Conservation (phyloP, 2,797 vertebrate species). For the Coccyzus lansbergi region DNA sequence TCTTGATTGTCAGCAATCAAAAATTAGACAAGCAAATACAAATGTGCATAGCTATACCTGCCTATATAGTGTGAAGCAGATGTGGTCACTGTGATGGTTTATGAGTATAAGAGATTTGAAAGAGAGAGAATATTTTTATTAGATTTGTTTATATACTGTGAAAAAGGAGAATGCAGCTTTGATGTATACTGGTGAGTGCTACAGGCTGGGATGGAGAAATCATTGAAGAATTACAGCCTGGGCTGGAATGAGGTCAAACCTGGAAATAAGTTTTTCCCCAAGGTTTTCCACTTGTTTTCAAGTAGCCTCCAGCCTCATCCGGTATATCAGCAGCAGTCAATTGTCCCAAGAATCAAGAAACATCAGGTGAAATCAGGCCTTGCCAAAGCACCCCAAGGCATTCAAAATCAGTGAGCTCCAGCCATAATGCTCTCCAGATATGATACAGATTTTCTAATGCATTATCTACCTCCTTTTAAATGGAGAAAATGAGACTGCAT, state of each 20-base stretch:
- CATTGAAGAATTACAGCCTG: not conserved
- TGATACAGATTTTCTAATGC: not conserved
- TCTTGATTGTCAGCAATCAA: not conserved
- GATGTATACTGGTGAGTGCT: not conserved
- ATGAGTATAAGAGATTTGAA: not conserved
- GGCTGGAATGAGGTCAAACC: not conserved
- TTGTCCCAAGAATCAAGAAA: not conserved
- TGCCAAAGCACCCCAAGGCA: rapidly evolving
- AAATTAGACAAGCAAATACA: not conserved
- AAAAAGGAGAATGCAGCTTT: not conserved
- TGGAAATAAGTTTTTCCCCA: not conserved
- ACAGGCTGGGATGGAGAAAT: not conserved
- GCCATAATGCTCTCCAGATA: not conserved
- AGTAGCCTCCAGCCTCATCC: not conserved
- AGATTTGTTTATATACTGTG: not conserved
- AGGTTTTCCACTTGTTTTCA: not conserved
- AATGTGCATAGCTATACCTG: not conserved
- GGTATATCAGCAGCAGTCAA: not conserved
- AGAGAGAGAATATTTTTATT: not conserved
- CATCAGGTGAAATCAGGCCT: not conserved
- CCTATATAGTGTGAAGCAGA: not conserved
- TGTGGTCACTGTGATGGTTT: not conserved
- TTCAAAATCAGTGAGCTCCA: not conserved
- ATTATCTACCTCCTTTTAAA: not conserved
- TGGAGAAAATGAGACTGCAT: not conserved